Base-by-base conservation (phyloP, 2,113 vertebrate species). In the Lethenteron reissneri region DNA sequence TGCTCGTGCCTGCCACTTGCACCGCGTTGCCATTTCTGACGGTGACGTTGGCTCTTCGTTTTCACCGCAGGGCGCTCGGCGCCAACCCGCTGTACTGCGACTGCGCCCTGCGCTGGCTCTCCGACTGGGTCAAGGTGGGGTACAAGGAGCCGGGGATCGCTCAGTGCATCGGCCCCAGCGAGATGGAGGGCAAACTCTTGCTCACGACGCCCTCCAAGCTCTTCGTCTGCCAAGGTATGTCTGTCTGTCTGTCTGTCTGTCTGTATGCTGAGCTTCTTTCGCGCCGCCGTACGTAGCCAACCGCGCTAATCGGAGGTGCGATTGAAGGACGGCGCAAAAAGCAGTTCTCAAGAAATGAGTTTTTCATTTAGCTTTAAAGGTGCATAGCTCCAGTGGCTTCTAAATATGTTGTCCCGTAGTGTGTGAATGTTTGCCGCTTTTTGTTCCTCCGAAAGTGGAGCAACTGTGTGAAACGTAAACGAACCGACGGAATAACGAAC, bases 131-230 rank as follows among this genome's bases (percentile, higher is more conserved):
- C 21, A 97, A 99, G 79, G 94, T 90, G 1, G 92, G 92, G 68
- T 99, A 99, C 77, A 97, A 95, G 76, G 94, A 97, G 74, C 94
- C 94, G 0, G 94, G 94, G 70, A 99, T 99, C 56, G 94, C 94
- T 58, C 88, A 92, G 41, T 99, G 94, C 41, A 79, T 88, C 3
- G 90, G 90, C 19, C 94, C 94, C 2, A 87, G 88, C 62, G 92
- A 97, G 78, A 94, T 99, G 92, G 88, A 87, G 0, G 94, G 96
- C 78, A 99, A 99, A 76, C 83, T 99, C 21, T 82, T 99, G 77
- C 88, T 99, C 74, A 99, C 94, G 70, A 99, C 92, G 11, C 94
- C 94, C 0, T 97, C 92, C 57, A 96, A 95, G 81, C 92, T 95
- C 78, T 99, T 99, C 77, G 86, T 86, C 57, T 99, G 92, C 76